Percentiles rank a stretch among this genome's conserved stretches.
Evolutionary conservation across 2,113 vertebrate genomes (phyloP).

Genomic region (rat (Rattus norvegicus)): DNA sequence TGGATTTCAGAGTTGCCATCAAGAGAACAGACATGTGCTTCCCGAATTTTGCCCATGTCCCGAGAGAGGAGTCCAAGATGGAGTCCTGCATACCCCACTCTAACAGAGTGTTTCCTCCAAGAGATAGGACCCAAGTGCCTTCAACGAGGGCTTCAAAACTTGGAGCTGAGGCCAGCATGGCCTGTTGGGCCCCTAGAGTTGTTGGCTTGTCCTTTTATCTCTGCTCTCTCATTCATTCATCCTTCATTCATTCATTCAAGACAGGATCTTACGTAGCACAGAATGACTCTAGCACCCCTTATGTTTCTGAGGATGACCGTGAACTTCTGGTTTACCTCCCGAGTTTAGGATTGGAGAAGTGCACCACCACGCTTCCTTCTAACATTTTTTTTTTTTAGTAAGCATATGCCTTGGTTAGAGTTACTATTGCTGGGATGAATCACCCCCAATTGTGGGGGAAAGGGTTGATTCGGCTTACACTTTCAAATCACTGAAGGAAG

Average conservation of each 20-base stretch:
- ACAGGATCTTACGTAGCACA: not conserved
- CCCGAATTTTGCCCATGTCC: not conserved
- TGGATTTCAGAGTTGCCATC: not conserved
- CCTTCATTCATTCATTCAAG: not conserved
- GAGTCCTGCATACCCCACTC: not conserved
- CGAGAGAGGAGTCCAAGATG: not conserved
- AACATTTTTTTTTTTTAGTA: not conserved
- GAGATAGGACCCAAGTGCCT: not conserved
- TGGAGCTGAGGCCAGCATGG: not conserved
- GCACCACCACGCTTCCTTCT: not conserved
- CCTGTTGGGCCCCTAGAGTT: not conserved
- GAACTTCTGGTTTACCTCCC: not conserved
- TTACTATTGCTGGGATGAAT: not conserved
- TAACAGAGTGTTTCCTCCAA: not conserved
- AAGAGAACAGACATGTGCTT: not conserved
- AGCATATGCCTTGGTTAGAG: not conserved
- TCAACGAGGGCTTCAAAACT: not conserved
- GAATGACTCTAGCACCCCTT: not conserved
- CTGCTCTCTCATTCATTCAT: not conserved
- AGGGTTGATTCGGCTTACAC: not conserved
- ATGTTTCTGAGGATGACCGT: not conserved
- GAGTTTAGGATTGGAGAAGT: not conserved
- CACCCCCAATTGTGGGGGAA: not conserved
- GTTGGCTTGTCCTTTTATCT: not conserved
- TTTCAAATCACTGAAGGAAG: not conserved